These are phyloP conservation scores for Geococcyx californianus DNA, from an alignment of 2,113 vertebrate species.

Conservation along the genomic window DNA sequence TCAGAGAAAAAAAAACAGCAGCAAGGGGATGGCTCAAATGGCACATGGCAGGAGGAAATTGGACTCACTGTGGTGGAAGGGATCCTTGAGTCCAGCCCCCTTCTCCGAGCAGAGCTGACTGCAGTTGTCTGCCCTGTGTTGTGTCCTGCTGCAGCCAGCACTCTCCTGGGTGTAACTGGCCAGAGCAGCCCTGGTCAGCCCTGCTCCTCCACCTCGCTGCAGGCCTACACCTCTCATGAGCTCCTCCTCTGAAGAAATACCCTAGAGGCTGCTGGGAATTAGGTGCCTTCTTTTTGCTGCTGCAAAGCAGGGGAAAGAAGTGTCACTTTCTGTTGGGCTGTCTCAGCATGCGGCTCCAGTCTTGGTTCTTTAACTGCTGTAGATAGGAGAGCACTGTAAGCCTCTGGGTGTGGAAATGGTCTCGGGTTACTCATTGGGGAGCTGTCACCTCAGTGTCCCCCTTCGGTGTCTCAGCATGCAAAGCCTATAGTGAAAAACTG, in stretches of 20 bases:
- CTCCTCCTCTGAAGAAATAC: neutral
- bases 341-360: neutral
- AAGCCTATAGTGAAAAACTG: neutral
- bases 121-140: neutral
- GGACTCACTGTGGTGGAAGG: neutral
- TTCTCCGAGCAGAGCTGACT: neutral
- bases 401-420: neutral
- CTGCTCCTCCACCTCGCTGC: neutral
- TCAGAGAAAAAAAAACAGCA: neutral
- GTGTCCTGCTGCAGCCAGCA: neutral
- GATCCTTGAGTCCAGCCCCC: too few species aligned
- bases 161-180: neutral
- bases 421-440: neutral
- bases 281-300: neutral
- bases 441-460: neutral
- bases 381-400: neutral
- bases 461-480: neutral
- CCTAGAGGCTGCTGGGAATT: neutral
- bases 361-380: neutral
- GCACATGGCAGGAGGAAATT: neutral
- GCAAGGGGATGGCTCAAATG: neutral
- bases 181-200: neutral
- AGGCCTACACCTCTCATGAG: fast-evolving
- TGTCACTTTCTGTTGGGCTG: neutral
- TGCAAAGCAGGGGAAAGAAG: neutral